Conservation (phyloP, 2,888 invertebrate species). For the Lysandra bellargus region DNA sequence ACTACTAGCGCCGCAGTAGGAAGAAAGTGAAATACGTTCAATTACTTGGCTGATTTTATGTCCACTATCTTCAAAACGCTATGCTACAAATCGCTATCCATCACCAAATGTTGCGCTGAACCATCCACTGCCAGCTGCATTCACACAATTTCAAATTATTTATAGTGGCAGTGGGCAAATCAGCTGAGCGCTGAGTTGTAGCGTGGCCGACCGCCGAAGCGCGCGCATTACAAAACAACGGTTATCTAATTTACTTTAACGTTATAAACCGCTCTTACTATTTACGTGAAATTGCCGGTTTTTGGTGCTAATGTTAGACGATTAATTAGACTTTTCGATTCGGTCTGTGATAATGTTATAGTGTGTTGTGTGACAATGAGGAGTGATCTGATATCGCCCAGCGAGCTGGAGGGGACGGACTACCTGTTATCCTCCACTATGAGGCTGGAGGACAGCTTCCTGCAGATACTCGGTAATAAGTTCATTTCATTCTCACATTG, state of each 20-base stretch:
- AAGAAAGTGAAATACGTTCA: too few species aligned
- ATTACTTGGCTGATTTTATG: too few species aligned
- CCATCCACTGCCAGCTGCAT: slow-evolving; percentile 56
- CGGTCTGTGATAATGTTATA: slow-evolving; percentile 43
- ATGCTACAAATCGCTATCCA: background rate
- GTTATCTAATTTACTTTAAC: background rate
- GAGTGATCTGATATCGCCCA: slow-evolving; percentile 75
- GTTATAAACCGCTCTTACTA: background rate
- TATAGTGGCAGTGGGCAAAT: slow-evolving; percentile 64
- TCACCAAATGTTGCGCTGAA: slow-evolving; percentile 35
- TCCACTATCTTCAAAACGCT: too few species aligned
- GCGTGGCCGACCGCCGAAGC: slow-evolving; percentile 41
- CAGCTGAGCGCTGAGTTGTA: slow-evolving; percentile 60
- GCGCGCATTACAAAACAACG: slow-evolving; percentile 35
- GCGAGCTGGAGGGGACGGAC: slow-evolving; percentile 82
- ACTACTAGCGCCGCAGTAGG: too few species aligned
- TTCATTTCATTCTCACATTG: slow-evolving; percentile 39
- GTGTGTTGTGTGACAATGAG: slow-evolving; percentile 62
- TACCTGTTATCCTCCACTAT: slow-evolving; percentile 83
- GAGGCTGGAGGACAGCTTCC: slow-evolving; percentile 81
- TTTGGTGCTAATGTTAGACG: background rate
- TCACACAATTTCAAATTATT: slow-evolving; percentile 72
- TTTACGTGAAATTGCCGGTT: background rate
- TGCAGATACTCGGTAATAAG: slow-evolving; percentile 83
- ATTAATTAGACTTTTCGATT: background rate